phyloP scores from a whole-genome alignment of 1,140 invertebrate genomes.

The Trichonephila clavipes region DNA sequence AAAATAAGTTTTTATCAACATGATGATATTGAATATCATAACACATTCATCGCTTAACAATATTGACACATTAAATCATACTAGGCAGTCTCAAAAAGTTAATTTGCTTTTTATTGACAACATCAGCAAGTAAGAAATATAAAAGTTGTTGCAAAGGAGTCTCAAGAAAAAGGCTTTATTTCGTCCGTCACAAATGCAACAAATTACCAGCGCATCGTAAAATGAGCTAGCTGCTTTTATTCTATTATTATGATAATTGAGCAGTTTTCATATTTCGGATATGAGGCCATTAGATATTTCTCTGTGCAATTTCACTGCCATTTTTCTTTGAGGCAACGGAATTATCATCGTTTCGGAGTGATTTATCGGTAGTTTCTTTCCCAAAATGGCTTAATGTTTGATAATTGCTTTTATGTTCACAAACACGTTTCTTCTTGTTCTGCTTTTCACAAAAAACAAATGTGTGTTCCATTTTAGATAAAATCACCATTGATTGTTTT shows the following conservation, averaged over 20 bases:
- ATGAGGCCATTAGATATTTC: slow-evolving; percentile 16
- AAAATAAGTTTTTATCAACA: not conserved
- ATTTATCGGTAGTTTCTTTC: slow-evolving; percentile 24
- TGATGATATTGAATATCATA: not conserved
- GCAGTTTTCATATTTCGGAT: slow-evolving; percentile 8
- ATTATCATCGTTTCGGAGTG: not conserved
- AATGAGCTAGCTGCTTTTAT: not conserved
- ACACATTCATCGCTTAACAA: not conserved
- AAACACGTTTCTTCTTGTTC: not conserved
- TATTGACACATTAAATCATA: not conserved
- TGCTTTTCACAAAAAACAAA: not conserved
- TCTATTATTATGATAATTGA: slow-evolving; percentile 53
- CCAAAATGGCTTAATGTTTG: not conserved
- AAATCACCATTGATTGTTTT: no score
- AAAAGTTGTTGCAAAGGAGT: not conserved
- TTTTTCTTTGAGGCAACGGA: slow-evolving; percentile 6
- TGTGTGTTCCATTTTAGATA: not conserved
- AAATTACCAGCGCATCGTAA: not conserved
- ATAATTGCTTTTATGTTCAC: not conserved
- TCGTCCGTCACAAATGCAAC: not conserved
- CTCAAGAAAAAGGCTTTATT: not conserved
- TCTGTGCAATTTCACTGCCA: not conserved
- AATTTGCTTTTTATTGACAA: not conserved
- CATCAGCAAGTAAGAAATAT: not conserved
- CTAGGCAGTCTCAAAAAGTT: not conserved